A percentile compares a stretch with the other conserved stretches of the same genome.
Evolutionary conservation across 2,113 vertebrate species (phyloP).

Genomic region (Trichechus manatus): DNA sequence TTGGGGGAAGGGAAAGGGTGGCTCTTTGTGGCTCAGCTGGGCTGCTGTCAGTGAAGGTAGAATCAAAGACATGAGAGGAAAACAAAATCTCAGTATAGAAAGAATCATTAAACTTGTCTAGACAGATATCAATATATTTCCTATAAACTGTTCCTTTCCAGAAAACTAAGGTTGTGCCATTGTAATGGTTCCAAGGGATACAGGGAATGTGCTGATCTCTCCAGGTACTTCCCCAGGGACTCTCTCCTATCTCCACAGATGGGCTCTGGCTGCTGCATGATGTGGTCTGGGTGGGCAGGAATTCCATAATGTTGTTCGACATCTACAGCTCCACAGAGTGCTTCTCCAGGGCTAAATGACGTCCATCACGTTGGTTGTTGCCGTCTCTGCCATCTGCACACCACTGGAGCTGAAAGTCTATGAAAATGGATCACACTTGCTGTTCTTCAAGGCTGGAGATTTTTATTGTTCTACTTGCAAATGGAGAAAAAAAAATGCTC

Average conservation of each 20-base stretch:
- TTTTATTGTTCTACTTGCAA: conserved; percentile 26
- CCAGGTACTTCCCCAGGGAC: background rate
- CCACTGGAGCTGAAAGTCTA: background rate
- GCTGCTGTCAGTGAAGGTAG: background rate
- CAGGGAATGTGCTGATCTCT: background rate
- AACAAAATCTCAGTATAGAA: background rate
- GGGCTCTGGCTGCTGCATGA: background rate
- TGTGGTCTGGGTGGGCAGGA: background rate
- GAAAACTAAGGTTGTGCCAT: background rate
- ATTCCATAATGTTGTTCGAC: background rate
- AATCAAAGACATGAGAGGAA: background rate
- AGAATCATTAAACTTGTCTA: conserved; percentile 21
- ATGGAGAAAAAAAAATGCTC: background rate
- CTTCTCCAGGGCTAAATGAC: background rate
- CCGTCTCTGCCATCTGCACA: background rate
- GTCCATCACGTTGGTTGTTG: background rate
- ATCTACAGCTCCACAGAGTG: background rate
- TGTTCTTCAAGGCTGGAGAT: background rate
- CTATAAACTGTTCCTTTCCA: background rate
- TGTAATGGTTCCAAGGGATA: background rate
- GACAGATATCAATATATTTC: background rate
- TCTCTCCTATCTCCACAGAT: background rate
- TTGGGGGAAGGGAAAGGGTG: background rate
- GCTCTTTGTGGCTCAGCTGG: background rate
- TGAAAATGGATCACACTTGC: background rate